Percentiles rank a stretch among this genome's conserved stretches.
Conservation (phyloP, 2,888 invertebrate species). For the Cylindroiulus punctatus region DNA sequence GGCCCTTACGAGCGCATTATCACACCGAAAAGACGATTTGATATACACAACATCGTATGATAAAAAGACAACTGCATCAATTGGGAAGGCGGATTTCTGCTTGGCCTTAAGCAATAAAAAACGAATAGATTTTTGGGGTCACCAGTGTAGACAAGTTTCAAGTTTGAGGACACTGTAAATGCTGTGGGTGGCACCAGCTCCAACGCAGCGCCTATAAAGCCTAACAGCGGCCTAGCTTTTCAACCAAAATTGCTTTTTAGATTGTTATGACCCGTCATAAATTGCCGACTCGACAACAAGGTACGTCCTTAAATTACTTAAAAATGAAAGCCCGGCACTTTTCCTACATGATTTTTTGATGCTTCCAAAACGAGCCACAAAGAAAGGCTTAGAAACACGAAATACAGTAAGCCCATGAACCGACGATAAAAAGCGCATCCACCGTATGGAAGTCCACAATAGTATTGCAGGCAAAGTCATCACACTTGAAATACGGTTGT, state of each 20-base stretch:
- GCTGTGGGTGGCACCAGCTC: not conserved
- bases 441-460: not conserved
- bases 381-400: not conserved
- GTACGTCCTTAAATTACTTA: conserved; percentile 20
- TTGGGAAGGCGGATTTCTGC: not conserved
- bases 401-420: not conserved
- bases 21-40: conserved; percentile 38
- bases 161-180: conserved; percentile 21
- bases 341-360: conserved; percentile 15
- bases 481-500: not conserved
- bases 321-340: conserved; percentile 28
- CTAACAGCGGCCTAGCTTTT: not conserved
- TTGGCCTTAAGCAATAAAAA: not conserved
- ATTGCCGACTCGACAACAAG: conserved; percentile 12
- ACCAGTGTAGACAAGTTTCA: conserved; percentile 28
- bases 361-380: not conserved
- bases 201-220: not conserved
- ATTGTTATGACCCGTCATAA: conserved; percentile 25
- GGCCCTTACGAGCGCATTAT: conserved; percentile 37
- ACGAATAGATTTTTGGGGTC: conserved; percentile 33
- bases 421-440: not conserved
- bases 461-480: not conserved
- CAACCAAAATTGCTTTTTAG: conserved; percentile 24
- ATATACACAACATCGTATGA: conserved; percentile 14
- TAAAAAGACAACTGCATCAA: conserved; percentile 38